These are phyloP conservation scores for Archocentrus centrarchus DNA, from an alignment of 2,113 vertebrate species.

Conservation along the genomic window DNA sequence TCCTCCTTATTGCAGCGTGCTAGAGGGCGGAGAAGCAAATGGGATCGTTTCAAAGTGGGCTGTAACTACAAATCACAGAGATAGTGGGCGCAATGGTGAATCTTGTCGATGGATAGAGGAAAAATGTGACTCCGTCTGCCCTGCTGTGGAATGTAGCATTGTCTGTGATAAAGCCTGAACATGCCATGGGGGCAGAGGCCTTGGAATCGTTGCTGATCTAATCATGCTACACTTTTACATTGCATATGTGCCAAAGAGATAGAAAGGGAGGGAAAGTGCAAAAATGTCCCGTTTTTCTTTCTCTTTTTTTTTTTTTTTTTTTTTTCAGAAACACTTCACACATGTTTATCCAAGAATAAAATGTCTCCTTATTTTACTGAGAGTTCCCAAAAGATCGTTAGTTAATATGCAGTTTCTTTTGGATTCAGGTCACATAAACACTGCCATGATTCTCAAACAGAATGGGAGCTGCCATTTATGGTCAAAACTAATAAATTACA, in stretches of 20 bases:
- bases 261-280: background rate
- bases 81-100: slow-evolving; percentile 57
- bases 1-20: slow-evolving; percentile 18
- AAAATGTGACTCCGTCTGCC: slow-evolving; percentile 56
- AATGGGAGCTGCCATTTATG: slow-evolving; percentile 58
- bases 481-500: slow-evolving; percentile 56
- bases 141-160: slow-evolving; percentile 64
- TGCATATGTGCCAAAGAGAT: slow-evolving; percentile 44
- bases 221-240: slow-evolving; percentile 62
- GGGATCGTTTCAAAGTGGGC: slow-evolving; percentile 34
- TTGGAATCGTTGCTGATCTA: slow-evolving; percentile 58
- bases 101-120: slow-evolving; percentile 49
- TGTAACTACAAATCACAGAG: slow-evolving; percentile 66
- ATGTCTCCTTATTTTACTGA: background rate
- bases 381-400: slow-evolving; percentile 4
- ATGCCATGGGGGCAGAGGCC: slow-evolving; percentile 53
- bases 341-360: background rate
- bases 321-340: background rate
- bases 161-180: slow-evolving; percentile 64
- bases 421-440: slow-evolving; percentile 17
- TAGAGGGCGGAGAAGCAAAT: slow-evolving; percentile 22
- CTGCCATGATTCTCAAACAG: background rate
- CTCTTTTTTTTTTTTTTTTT: background rate
- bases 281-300: slow-evolving; percentile 14
- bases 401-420: slow-evolving; percentile 34